These are phyloP conservation scores for Pyrgilauda ruficollis DNA, from an alignment of 2,113 vertebrate genomes.

Conservation along the genomic window DNA sequence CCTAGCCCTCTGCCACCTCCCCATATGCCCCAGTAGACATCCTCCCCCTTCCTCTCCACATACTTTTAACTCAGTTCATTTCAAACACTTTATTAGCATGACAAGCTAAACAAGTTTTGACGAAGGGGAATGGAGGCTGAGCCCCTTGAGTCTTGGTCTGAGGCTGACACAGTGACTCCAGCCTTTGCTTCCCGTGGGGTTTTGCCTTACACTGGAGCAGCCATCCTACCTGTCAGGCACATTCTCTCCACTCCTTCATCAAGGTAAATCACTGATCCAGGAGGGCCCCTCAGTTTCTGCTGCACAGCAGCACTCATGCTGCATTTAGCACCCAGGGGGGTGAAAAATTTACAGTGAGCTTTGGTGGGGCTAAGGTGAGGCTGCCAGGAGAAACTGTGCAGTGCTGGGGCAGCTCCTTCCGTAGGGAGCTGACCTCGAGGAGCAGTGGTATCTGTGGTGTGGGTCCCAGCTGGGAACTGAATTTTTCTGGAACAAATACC, in stretches of 20 bases:
- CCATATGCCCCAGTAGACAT: rapidly evolving
- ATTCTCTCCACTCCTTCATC: neutral
- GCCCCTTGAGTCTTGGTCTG: neutral
- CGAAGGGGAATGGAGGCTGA: neutral
- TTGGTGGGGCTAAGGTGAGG: neutral
- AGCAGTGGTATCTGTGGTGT: neutral
- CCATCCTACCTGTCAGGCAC: neutral
- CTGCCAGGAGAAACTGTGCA: neutral
- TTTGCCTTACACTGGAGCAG: neutral
- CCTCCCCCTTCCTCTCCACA: neutral
- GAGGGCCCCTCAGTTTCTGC: neutral
- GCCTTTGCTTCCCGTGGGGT: neutral
- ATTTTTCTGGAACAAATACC: neutral
- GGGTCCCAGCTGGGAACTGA: neutral
- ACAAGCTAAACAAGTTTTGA: conserved; percentile 55
- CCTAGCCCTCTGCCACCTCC: neutral
- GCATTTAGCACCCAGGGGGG: neutral
- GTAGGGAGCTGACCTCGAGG: neutral
- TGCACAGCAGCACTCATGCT: neutral
- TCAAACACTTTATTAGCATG: conserved; percentile 46
- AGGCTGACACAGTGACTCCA: neutral
- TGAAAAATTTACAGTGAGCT: neutral
- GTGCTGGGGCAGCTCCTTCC: neutral
- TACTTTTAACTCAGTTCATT: neutral
- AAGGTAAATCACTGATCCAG: neutral